Evolutionary conservation across 2,113 vertebrate species (phyloP), one percentile per base, ranked within the genome.

Genomic region (Sinocyclocheilus maitianheensis): DNA sequence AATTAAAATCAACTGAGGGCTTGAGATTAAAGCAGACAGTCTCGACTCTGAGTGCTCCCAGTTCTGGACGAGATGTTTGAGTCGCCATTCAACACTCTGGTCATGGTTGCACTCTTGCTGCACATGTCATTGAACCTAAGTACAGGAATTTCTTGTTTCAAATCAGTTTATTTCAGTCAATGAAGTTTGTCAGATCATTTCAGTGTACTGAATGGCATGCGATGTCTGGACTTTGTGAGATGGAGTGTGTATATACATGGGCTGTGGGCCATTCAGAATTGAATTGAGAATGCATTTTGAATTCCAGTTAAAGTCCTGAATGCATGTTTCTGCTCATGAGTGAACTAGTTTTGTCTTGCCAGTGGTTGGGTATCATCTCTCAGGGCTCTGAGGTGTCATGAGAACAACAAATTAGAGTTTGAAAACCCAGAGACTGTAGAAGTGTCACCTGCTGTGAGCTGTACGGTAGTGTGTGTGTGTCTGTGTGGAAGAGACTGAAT

Each of bases 1-100:
- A 81, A 77, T 89, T 77, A 90, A 89, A 90, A 72, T 83, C 77
- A 65, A 85, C 87, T 58, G 75, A 86, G 81, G 58, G 65, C 75
- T 84, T 82, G 43, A 84, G 74, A 86, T 18, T 18, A 86, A 76
- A 79, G 69, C 26, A 55, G 55, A 22, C 24, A 43, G 13, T 43
- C 40, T 34, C 1, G 16, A 24, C 55, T 12, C 22, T 60, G 30
- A 76, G 60, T 7, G 20, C 37, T 22, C 24, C n/a, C 43, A 34
- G 43, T 55, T 74, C 53, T 48, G 10, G 12, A 83, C 16, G 14
- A 58, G 20, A 76, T 77, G 46, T 80, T 81, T 60, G 12, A 16
- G n/a, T 78, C 3, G 22, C 22, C 37, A 26, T 63, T 43, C 6
- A 48, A 48, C 0, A 3, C 76, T 58, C 30, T 85, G 76, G 78